phyloP scores from a whole-genome alignment of 2,888 invertebrate genomes.

The Busseola fusca region DNA sequence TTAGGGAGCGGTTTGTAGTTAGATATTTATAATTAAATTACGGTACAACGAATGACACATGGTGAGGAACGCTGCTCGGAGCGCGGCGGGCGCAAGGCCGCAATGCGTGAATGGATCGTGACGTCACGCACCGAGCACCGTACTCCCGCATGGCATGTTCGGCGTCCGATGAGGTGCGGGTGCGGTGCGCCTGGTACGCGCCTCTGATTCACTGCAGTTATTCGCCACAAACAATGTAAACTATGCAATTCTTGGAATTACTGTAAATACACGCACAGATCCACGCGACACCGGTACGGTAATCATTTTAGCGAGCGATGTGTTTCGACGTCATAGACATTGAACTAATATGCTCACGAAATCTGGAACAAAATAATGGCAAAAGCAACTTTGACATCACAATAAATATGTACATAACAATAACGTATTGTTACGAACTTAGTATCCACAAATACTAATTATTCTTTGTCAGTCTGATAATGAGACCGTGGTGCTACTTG shows the following conservation, averaged over 20 bases:
- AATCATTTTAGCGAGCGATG: neutral
- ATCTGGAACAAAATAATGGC: no score
- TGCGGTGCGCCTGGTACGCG: neutral
- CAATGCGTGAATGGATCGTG: constrained; percentile 58
- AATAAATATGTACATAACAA: neutral
- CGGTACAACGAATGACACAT: constrained; percentile 5
- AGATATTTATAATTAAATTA: neutral
- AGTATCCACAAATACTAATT: no score
- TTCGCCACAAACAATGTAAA: constrained; percentile 51
- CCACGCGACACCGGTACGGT: constrained; percentile 3
- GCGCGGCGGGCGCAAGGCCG: constrained; percentile 28
- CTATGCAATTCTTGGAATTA: constrained; percentile 41
- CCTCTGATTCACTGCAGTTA: constrained; percentile 45
- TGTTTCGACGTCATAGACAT: constrained; percentile 21
- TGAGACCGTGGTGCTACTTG: neutral
- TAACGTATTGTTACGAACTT: neutral
- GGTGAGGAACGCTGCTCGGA: neutral
- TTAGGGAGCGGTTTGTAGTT: neutral
- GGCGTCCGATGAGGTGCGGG: constrained; percentile 7
- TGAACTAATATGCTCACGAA: constrained; percentile 12
- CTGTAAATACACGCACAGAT: constrained; percentile 19
- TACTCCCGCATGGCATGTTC: constrained; percentile 30
- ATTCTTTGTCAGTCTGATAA: neutral
- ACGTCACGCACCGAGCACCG: constrained; percentile 50
- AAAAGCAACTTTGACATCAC: neutral